Base-by-base conservation (phyloP, 1,140 invertebrate genomes). In the Bombyx mori region DNA sequence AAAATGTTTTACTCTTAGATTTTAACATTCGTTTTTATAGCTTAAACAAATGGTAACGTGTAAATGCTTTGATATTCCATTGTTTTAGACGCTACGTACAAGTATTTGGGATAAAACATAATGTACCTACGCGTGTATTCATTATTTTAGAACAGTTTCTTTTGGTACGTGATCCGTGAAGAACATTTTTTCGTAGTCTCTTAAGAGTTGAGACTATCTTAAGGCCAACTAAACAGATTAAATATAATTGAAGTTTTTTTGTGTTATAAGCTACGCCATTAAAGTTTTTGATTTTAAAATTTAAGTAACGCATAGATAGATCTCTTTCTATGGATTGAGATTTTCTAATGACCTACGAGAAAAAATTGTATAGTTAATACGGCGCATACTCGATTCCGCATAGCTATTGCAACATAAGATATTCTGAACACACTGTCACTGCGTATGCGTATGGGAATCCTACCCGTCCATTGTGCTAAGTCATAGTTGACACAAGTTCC, bases 1-100 rank as follows among this genome's bases (percentile, higher is more conserved):
- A 65, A 69, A 77, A 72, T 76, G 66, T 77, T 72, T 75, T 75
- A 73, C 46, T 67, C 68, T 65, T 64, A 57, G 57, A 66, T 62
- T 66, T 64, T 65, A 57, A 60, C 55, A 59, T 57, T 53, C 59
- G 12, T 57, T 56, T 70, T 68, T 73, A 66, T 63, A 46, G 62
- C 54, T 63, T 54, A 56, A 66, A 61, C 59, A 65, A 63, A 65
- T 62, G 54, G 60, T 58, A 56, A 57, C 54, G 35, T 52, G 42
- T 51, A 57, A 53, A 60, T 46, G 55, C 55, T 59, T 56, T 63
- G 54, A 56, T 60, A 54, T 46, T 56, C 47, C 26, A 52, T 57
- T 60, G 51, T 60, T 46, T 57, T 53, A 47, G 44, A 44, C 42
- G 6, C 1, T 42, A 52, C 8, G 7, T 42, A 43, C 35, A 43